phyloP scores from a whole-genome alignment of 2,888 invertebrate genomes.

The Amblyteles armatorius region DNA sequence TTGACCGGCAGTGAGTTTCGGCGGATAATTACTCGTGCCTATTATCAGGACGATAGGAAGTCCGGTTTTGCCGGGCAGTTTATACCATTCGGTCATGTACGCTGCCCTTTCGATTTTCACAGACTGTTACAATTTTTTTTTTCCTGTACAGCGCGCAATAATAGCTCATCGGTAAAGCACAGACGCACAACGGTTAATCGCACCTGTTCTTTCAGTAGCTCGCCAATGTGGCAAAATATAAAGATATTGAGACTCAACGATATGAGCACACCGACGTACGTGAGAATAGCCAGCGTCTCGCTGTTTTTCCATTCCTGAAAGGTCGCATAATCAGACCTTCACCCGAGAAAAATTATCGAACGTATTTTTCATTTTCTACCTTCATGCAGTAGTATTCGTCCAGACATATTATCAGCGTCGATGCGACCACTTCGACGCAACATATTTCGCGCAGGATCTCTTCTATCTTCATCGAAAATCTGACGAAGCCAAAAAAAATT shows the following conservation, averaged over 20 bases:
- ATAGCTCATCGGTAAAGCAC: too few species aligned
- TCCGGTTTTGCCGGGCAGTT: constrained; percentile 45
- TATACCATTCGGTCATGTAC: constrained; percentile 67
- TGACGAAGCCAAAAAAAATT: background rate
- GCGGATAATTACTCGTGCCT: constrained; percentile 40
- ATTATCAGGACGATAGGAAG: constrained; percentile 62
- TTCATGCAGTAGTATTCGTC: constrained; percentile 65
- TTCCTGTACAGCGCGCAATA: too few species aligned
- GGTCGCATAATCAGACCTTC: background rate
- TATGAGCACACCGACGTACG: constrained; percentile 60
- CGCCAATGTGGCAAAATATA: constrained; percentile 72
- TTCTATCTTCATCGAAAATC: constrained; percentile 55
- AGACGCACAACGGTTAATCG: background rate
- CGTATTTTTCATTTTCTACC: constrained; percentile 42
- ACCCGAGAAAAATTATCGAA: background rate
- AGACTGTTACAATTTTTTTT: constrained; percentile 41
- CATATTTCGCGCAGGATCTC: constrained; percentile 58
- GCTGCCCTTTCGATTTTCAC: constrained; percentile 45
- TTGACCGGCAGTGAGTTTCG: constrained; percentile 65
- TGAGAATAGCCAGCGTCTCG: constrained; percentile 48
- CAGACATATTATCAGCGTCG: constrained; percentile 61
- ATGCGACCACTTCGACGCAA: constrained; percentile 60
- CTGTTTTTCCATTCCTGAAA: constrained; percentile 66
- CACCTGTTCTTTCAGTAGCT: constrained; percentile 67
- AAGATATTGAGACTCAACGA: constrained; percentile 69